Evolutionary conservation across 2,888 invertebrate genomes (phyloP).

Genomic region (Stenichneumon culpator): DNA sequence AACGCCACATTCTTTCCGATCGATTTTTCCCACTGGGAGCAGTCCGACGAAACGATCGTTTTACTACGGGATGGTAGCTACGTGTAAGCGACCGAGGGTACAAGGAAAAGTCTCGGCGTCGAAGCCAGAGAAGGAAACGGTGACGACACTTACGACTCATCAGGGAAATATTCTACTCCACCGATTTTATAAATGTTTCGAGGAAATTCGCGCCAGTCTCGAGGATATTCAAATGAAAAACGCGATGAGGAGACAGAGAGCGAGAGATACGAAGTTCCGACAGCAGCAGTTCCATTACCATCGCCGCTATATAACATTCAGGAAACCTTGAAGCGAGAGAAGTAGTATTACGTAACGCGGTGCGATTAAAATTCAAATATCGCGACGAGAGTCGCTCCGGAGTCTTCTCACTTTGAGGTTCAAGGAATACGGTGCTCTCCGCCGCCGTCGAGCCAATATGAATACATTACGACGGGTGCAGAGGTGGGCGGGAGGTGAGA

Average conservation of each 20-base stretch:
- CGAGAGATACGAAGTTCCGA: neutral
- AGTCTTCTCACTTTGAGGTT: slow-evolving; percentile 49
- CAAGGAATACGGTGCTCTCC: slow-evolving; percentile 51
- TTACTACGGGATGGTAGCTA: neutral
- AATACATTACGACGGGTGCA: slow-evolving; percentile 76
- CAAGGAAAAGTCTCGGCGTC: slow-evolving; percentile 37
- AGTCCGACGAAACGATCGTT: slow-evolving; percentile 13
- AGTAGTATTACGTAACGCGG: slow-evolving; percentile 45
- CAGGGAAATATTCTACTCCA: slow-evolving; percentile 13
- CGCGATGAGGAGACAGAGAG: neutral
- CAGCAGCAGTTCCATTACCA: slow-evolving; percentile 10
- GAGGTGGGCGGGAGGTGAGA: slow-evolving; percentile 10
- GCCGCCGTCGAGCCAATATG: slow-evolving; percentile 76
- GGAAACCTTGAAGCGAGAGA: slow-evolving; percentile 13
- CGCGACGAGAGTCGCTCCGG: slow-evolving; percentile 34
- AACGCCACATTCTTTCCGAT: slow-evolving; percentile 48
- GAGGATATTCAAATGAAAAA: slow-evolving; percentile 22
- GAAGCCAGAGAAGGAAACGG: slow-evolving; percentile 22
- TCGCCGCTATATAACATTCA: slow-evolving; percentile 6
- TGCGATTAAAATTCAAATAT: slow-evolving; percentile 66
- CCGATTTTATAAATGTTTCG: slow-evolving; percentile 41
- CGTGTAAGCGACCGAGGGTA: neutral
- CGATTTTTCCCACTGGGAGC: slow-evolving; percentile 57
- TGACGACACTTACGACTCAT: slow-evolving; percentile 38
- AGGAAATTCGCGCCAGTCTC: slow-evolving; percentile 1